Conservation (phyloP, 2,888 invertebrate genomes). For the Drosophila lutescens region DNA sequence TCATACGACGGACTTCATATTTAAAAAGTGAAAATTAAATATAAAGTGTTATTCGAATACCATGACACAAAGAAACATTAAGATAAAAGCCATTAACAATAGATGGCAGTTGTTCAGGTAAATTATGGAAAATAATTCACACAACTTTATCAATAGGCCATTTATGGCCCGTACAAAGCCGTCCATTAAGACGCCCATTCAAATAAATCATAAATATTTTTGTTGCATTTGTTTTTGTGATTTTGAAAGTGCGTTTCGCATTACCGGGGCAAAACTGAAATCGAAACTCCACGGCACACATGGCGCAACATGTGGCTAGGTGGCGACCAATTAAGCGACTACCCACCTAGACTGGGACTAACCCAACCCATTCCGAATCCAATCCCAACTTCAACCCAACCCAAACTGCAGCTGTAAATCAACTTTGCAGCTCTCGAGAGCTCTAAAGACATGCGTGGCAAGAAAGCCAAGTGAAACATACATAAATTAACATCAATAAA, state of each 20-base stretch:
- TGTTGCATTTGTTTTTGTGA: conserved; percentile 22
- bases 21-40: no score
- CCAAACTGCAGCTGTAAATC: conserved; percentile 68
- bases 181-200: conserved; percentile 31
- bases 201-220: conserved; percentile 37
- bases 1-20: no score
- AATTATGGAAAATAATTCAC: conserved; percentile 31
- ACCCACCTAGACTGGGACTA: conserved; percentile 41
- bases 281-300: conserved; percentile 17
- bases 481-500: conserved; percentile 79
- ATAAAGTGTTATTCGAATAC: not conserved
- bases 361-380: conserved; percentile 5
- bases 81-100: conserved; percentile 22
- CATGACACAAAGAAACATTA: not conserved
- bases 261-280: conserved; percentile 58
- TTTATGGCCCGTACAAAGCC: conserved; percentile 27
- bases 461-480: conserved; percentile 67
- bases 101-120: conserved; percentile 9
- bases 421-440: conserved; percentile 48
- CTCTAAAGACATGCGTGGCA: conserved; percentile 54
- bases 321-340: conserved; percentile 67
- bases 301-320: conserved; percentile 67
- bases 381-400: conserved; percentile 20
- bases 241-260: conserved; percentile 78
- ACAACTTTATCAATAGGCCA: conserved; percentile 40